A percentile compares a stretch with the other conserved stretches of the same genome.
These are phyloP conservation scores for Hexactinellida sp. DNA, from an alignment of 37 sponge, comb jelly and placozoan genomes.

Conservation along the genomic window DNA sequence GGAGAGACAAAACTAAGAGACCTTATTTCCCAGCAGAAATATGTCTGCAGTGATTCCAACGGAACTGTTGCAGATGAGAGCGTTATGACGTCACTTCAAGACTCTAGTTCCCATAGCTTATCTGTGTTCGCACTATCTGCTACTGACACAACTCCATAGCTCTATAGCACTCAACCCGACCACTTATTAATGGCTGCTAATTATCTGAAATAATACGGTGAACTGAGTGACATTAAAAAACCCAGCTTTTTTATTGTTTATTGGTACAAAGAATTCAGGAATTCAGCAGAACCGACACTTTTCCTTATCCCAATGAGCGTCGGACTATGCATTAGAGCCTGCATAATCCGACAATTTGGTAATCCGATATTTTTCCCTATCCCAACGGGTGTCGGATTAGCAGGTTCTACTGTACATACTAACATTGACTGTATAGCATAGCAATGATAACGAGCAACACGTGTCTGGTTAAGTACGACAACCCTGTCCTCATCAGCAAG, in stretches of 20 bases:
- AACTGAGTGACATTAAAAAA: too few species aligned
- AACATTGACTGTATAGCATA: too few species aligned
- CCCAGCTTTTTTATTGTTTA: too few species aligned
- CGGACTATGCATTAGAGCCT: too few species aligned
- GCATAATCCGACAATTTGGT: too few species aligned
- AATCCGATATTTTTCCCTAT: too few species aligned
- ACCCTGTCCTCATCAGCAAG: slow-evolving; percentile 82
- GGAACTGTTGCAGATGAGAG: background rate
- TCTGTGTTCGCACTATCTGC: background rate
- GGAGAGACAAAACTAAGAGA: background rate
- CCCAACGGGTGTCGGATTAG: too few species aligned
- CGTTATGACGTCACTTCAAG: background rate
- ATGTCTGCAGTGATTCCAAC: background rate
- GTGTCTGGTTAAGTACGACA: slow-evolving; percentile 90
- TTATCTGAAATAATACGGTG: too few species aligned
- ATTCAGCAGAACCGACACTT: too few species aligned
- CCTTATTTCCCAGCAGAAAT: background rate
- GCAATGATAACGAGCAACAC: slow-evolving; percentile 61
- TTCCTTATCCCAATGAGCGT: too few species aligned
- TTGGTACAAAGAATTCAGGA: too few species aligned
- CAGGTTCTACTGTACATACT: too few species aligned
- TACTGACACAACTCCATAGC: background rate
- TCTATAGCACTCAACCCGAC: background rate
- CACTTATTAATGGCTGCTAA: background rate
- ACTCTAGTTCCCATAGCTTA: background rate